Base-by-base conservation (phyloP, 1,140 invertebrate genomes). In the Conus betulinus region DNA sequence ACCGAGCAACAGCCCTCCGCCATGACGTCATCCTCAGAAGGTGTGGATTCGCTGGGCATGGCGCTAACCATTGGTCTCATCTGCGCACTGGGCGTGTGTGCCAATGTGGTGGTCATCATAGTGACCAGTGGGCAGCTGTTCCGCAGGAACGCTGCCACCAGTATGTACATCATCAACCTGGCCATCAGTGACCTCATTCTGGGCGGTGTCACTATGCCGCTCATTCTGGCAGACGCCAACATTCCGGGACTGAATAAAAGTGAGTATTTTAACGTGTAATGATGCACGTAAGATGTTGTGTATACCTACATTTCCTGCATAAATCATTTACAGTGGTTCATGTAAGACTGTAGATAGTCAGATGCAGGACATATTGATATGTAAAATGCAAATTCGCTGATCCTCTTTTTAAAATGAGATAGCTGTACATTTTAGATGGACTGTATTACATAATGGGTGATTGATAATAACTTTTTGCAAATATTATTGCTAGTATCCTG, bases 21-120 rank as follows among this genome's bases (percentile, higher is more conserved):
- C 82, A 85, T 85, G 84, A 67, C 84, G 57, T 85, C 84, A 39
- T 63, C 84, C 8, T 85, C 84, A 39, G n/a, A 85, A 23, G 84
- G 84, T 23, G 55, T 85, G 7, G 60, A 85, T 13, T 27, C 84
- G 5, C 39, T 67, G 51, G 25, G 23, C 1, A 52, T 83, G 4
- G 60, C 60, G 6, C 17, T 85, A 7, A 39, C 55, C 55, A 85
- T 85, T 25, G 55, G 82, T 11, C 39, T 84, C 53, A 85, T 85
- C 27, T 85, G 84, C 25, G 25, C 67, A 4, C 23, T 85, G 51
- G 84, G 20, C n/a, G n/a, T 85, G 52, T 55, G 10, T n/a, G 5
- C n/a, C 57, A 85, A 85, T 25, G 15, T 63, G 20, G 17, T 85
- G 11, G 84, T 85, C 23, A 39, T 85, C 5, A 20, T 85, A 13